phyloP scores from a whole-genome alignment of 2,888 invertebrate genomes.

The Xestia ashworthii region DNA sequence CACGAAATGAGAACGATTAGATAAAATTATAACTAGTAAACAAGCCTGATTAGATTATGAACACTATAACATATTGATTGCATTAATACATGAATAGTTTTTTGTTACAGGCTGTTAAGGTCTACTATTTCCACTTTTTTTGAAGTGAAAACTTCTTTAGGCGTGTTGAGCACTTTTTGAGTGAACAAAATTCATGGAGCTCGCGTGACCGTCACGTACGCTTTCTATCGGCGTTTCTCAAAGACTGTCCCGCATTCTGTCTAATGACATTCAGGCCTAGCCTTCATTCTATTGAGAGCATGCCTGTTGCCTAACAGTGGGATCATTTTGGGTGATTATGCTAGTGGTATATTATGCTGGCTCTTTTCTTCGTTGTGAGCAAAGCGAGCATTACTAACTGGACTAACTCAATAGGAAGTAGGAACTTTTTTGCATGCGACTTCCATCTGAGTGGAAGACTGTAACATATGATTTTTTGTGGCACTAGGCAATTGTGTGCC shows the following conservation, averaged over 20 bases:
- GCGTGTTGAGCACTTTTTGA: no score
- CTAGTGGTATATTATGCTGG: not conserved
- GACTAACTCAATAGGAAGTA: not conserved
- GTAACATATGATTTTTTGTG: not conserved
- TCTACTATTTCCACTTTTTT: not conserved
- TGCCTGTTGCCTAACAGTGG: not conserved
- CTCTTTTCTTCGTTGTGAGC: not conserved
- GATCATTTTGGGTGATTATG: not conserved
- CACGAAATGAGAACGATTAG: constrained; percentile 34
- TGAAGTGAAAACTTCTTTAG: not conserved
- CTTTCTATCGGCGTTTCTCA: no score
- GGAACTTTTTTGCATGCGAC: not conserved
- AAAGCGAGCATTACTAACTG: not conserved
- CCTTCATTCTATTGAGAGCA: not conserved
- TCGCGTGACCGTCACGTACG: no score
- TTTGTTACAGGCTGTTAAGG: constrained; percentile 3
- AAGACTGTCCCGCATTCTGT: no score
- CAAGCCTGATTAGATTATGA: constrained; percentile 32
- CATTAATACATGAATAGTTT: constrained; percentile 5
- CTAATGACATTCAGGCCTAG: not conserved
- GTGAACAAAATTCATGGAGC: no score
- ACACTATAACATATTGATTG: constrained; percentile 42
- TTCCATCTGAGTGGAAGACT: not conserved
- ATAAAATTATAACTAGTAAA: constrained; percentile 44
- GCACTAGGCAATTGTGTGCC: not conserved